Base-by-base conservation (phyloP, 1,140 invertebrate species). In the Leucophenga varia region DNA sequence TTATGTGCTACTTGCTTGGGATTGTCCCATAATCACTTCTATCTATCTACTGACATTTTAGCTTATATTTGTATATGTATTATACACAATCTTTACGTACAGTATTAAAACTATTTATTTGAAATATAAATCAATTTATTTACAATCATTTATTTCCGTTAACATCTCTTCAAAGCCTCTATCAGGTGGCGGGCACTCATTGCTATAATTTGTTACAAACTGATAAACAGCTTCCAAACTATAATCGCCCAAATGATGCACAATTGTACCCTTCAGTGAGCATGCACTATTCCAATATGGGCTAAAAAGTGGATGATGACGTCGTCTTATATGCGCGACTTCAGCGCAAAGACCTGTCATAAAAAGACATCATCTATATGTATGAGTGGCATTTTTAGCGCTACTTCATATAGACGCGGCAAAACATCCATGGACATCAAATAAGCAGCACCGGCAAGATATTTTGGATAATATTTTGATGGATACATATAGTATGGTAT, bases 281-380 rank as follows among this genome's bases (percentile, higher is more conserved):
- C 73, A 75, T 6, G 12, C 16, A 16, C 18, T 47, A 2, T 31
- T 16, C 34, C 49, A 22, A 31, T 59, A 54, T 28, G 67, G 74
- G 21, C 57, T 71, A 13, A 75, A 74, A 5, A 75, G 57, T 5
- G 65, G 48, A 39, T 71, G 51, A 49, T 75, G 68, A 8, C 52
- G 48, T 0, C 60, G 54, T 13, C 12, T 53, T 4, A 75, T 44
- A n/a, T 58, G 47, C 0, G 64, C 55, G 5, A 43, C 57, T 36
- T 64, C 61, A 0, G 72, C 73, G 41, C 71, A 72, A 3, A 74
- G 42, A 10, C 91, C 92, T 6, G 91, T 94, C 12, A 93, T 82
- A 68, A 85, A 93, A 86, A 95, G 37, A 94, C 86, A 67, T 94
- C 92, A 69, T 95, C 92, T 14, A 92, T 71, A 64, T 91, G 87